phyloP scores from a whole-genome alignment of 1,140 invertebrate species.

The Scaptomyza hsui region DNA sequence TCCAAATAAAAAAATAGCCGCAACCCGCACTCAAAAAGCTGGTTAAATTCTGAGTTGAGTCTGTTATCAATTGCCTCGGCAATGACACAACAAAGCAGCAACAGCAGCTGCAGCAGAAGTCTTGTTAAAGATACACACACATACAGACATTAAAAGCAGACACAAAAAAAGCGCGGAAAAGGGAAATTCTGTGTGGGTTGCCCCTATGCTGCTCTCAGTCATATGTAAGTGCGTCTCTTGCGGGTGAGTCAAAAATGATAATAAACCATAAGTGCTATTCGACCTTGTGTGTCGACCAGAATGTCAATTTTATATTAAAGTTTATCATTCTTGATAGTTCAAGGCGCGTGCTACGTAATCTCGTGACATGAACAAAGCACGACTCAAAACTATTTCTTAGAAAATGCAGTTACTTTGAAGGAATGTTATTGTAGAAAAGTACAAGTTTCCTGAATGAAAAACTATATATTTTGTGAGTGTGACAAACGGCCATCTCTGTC shows the following conservation, averaged over 20 bases:
- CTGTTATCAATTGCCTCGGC: slow-evolving; percentile 67
- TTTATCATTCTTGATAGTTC: too few species aligned
- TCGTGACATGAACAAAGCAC: background rate
- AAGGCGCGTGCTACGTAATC: background rate
- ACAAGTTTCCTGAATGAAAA: too few species aligned
- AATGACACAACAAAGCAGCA: slow-evolving; percentile 47
- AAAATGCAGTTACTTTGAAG: background rate
- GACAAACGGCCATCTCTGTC: background rate
- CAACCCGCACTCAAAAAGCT: background rate
- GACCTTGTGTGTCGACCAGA: slow-evolving; percentile 59
- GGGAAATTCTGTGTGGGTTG: background rate
- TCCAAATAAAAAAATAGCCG: slow-evolving; percentile 3
- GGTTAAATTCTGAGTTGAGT: slow-evolving; percentile 14
- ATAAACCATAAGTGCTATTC: slow-evolving; percentile 62
- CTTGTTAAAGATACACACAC: slow-evolving; percentile 40
- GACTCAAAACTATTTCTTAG: background rate
- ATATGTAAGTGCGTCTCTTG: background rate
- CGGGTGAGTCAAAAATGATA: slow-evolving; percentile 28
- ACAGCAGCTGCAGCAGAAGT: background rate
- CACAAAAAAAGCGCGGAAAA: slow-evolving; percentile 53
- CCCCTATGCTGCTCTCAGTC: too few species aligned
- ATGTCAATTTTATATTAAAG: slow-evolving; percentile 50
- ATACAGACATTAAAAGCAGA: background rate
- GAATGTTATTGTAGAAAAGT: too few species aligned
- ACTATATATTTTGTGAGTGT: too few species aligned